Conservation (phyloP, 2,797 vertebrate genomes). For the Odontamblyopus lacepedii region DNA sequence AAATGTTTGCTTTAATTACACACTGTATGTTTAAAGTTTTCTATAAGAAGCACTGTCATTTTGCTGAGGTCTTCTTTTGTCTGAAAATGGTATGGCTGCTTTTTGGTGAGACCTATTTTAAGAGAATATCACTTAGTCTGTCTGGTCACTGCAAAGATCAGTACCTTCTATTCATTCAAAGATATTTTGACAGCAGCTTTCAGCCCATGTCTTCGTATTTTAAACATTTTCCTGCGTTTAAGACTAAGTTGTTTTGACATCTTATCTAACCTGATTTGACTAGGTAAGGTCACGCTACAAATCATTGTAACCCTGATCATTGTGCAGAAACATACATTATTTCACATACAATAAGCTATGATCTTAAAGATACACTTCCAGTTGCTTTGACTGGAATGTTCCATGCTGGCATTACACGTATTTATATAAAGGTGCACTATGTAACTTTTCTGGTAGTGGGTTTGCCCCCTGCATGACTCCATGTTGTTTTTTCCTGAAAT, state of each 20-base stretch:
- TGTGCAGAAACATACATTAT: background rate
- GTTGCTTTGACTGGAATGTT: no score
- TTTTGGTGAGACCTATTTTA: constrained; percentile 15
- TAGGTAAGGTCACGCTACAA: background rate
- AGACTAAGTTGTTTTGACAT: constrained; percentile 6
- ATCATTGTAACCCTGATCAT: background rate
- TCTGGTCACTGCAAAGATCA: constrained; percentile 13
- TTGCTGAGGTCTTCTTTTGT: constrained; percentile 19
- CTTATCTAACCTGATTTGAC: background rate
- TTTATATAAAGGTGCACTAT: no score
- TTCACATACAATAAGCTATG: background rate
- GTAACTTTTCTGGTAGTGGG: no score
- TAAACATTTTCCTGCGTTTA: background rate
- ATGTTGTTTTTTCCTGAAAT: no score
- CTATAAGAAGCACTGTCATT: constrained; percentile 21
- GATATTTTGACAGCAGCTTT: constrained; percentile 10
- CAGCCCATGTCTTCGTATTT: background rate
- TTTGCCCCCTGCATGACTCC: no score
- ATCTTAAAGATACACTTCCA: background rate
- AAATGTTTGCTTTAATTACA: constrained; percentile 38
- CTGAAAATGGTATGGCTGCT: constrained; percentile 16
- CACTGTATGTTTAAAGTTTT: constrained; percentile 32
- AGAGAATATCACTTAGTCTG: background rate
- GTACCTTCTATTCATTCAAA: background rate
- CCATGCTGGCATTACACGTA: no score